Evolutionary conservation across 2,888 invertebrate species (phyloP).

Genomic region (Tetramorium bicarinatum): DNA sequence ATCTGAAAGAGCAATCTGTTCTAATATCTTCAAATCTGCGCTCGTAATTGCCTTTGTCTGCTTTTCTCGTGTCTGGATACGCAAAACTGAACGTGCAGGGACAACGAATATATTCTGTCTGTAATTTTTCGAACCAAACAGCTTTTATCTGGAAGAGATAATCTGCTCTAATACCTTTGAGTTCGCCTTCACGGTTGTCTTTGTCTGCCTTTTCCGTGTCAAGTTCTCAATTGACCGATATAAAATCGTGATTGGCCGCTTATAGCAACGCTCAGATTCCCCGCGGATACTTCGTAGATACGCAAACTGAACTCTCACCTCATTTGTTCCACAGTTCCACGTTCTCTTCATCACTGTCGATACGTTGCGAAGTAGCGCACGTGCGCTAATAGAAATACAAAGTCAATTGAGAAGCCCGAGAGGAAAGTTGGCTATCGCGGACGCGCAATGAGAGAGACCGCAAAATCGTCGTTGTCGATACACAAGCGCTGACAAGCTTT

Average conservation of each 20-base stretch:
- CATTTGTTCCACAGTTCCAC: slow-evolving; percentile 36
- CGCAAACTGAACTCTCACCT: slow-evolving; percentile 8
- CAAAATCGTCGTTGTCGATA: slow-evolving; percentile 71
- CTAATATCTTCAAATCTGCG: background rate
- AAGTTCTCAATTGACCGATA: slow-evolving; percentile 16
- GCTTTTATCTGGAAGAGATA: background rate
- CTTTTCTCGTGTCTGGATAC: background rate
- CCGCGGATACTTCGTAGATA: background rate
- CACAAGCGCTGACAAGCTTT: slow-evolving; percentile 69
- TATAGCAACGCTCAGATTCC: slow-evolving; percentile 2
- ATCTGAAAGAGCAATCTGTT: background rate
- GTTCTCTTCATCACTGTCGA: slow-evolving; percentile 69
- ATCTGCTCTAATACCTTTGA: background rate
- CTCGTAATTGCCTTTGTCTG: background rate
- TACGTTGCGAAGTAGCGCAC: slow-evolving; percentile 74
- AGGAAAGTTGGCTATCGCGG: slow-evolving; percentile 52
- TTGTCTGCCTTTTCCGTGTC: background rate
- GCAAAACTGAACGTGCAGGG: background rate
- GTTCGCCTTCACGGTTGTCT: background rate
- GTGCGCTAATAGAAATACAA: slow-evolving; percentile 71
- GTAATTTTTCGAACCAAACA: slow-evolving; percentile 16
- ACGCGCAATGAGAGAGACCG: slow-evolving; percentile 63
- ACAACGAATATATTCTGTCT: background rate
- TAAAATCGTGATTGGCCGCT: background rate
- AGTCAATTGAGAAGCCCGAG: slow-evolving; percentile 62